A percentile compares a stretch with the other conserved stretches of the same genome.
Evolutionary conservation across 1,140 invertebrate genomes (phyloP).

Genomic region (Bombus polaris): DNA sequence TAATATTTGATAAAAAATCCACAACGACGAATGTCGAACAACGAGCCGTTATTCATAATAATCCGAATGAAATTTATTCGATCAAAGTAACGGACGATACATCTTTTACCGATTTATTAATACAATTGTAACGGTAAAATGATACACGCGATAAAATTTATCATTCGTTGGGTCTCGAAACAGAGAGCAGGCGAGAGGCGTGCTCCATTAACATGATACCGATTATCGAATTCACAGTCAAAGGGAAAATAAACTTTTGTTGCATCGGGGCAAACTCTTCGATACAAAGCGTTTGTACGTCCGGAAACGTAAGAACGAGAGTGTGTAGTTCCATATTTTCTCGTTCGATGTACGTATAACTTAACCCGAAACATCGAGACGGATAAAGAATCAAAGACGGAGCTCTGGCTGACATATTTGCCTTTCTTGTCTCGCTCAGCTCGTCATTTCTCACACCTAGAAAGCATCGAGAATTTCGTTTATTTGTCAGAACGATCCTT

Average conservation of each 20-base stretch:
- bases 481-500: neutral
- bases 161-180: too few species aligned
- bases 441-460: neutral
- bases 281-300: neutral
- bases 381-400: neutral
- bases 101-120: neutral
- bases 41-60: neutral
- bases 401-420: neutral
- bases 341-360: neutral
- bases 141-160: too few species aligned
- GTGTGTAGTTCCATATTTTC: neutral
- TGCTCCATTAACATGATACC: too few species aligned
- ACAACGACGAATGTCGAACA: too few species aligned
- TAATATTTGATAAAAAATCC: neutral
- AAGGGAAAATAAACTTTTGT: too few species aligned
- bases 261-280: neutral
- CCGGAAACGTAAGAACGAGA: neutral
- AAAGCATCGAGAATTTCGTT: neutral
- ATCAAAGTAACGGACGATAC: too few species aligned
- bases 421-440: neutral
- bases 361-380: neutral
- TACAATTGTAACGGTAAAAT: neutral
- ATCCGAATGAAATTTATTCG: neutral
- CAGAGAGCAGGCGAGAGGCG: too few species aligned
- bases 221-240: too few species aligned